These are phyloP conservation scores for Pteromalus puparum DNA, from an alignment of 1,140 invertebrate genomes.

Conservation along the genomic window DNA sequence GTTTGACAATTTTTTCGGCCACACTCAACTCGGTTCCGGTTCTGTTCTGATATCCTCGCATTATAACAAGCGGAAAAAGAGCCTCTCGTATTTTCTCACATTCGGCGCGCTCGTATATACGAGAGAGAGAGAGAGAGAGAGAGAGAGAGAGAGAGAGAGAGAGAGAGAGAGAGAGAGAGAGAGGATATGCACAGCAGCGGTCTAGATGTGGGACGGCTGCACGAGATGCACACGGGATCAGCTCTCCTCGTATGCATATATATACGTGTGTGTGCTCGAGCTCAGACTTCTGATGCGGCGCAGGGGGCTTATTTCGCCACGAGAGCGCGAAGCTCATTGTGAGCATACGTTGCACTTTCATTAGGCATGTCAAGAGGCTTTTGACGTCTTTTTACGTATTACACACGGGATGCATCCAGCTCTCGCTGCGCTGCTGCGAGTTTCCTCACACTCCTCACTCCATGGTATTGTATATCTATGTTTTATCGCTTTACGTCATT, in stretches of 20 bases:
- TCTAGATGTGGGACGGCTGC: slow-evolving; percentile 24
- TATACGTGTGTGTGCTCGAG: no score
- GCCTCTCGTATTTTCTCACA: slow-evolving; percentile 21
- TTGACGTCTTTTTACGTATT: slow-evolving; percentile 51
- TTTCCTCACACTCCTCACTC: slow-evolving; percentile 38
- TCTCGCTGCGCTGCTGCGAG: neutral
- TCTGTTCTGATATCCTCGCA: slow-evolving; percentile 21
- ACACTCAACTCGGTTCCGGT: neutral
- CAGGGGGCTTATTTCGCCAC: slow-evolving; percentile 61
- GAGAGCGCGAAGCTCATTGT: slow-evolving; percentile 64
- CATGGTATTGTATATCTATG: neutral
- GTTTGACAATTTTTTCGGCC: no score
- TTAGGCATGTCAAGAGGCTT: slow-evolving; percentile 57
- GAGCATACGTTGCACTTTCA: slow-evolving; percentile 64
- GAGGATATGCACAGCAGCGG: neutral
- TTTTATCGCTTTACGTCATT: slow-evolving; percentile 53
- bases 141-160: no score
- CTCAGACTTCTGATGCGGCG: no score
- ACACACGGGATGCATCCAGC: neutral
- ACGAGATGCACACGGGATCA: no score
- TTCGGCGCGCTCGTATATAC: neutral
- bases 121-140: no score
- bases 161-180: no score
- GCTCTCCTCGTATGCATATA: no score
- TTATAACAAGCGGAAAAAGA: neutral